A percentile compares a stretch with the other conserved stretches of the same genome.
These are phyloP conservation scores for Dendrolimus punctatus DNA, from an alignment of 1,140 invertebrate genomes.

Conservation along the genomic window DNA sequence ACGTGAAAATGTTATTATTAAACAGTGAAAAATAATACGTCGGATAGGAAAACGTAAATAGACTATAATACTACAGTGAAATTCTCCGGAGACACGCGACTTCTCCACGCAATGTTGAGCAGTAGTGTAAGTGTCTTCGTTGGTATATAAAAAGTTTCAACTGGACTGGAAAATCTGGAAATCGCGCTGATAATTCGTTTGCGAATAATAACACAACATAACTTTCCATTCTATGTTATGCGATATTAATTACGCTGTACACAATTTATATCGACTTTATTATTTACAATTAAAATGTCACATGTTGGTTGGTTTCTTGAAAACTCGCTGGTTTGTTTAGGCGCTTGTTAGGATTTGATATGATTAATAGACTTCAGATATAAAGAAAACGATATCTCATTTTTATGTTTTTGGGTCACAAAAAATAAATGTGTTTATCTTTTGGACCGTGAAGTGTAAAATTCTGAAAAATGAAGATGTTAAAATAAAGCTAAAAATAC, in stretches of 20 bases:
- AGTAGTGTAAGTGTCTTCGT: constrained; percentile 40
- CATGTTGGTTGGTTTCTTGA: too few relatives aligned
- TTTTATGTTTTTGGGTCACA: too few relatives aligned
- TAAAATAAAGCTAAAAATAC: too few relatives aligned
- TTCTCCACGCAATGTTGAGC: constrained; percentile 31
- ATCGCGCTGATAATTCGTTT: constrained; percentile 37
- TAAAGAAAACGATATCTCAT: too few relatives aligned
- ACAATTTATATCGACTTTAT: constrained; percentile 9
- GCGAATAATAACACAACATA: constrained; percentile 40
- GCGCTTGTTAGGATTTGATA: too few relatives aligned
- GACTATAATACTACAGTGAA: constrained; percentile 22
- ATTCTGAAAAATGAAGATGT: too few relatives aligned
- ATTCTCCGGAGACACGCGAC: constrained; percentile 30
- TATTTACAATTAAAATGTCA: constrained; percentile 1
- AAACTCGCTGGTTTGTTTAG: too few relatives aligned
- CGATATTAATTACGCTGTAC: constrained; percentile 33
- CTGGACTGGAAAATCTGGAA: constrained; percentile 42
- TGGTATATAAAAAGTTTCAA: constrained; percentile 29
- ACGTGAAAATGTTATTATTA: too few relatives aligned
- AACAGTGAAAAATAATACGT: constrained; percentile 2
- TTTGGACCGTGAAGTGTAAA: too few relatives aligned
- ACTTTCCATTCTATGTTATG: constrained; percentile 29
- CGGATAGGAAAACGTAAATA: constrained; percentile 18
- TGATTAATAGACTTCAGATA: too few relatives aligned
- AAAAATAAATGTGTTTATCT: too few relatives aligned